Evolutionary conservation across 2,797 vertebrate genomes (phyloP), one percentile per base, ranked within the genome.

Genomic region (Mus spretus): DNA sequence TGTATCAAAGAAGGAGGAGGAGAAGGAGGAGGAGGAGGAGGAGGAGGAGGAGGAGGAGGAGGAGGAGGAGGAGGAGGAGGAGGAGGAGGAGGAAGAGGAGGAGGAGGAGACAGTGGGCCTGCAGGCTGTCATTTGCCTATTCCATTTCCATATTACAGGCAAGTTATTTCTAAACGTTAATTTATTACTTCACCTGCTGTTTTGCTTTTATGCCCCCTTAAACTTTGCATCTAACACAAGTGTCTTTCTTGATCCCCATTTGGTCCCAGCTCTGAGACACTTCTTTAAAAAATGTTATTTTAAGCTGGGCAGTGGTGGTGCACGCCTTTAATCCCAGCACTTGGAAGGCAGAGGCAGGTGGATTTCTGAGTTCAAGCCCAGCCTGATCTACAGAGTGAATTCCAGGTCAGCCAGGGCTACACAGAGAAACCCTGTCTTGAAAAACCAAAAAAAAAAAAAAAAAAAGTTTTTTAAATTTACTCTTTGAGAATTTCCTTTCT

Each of bases 151-250:
- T 22, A 40, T 40, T 53, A 26, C 20, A 61, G 94, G 53, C 55
- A 88, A 59, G 78, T 63, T 72, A 84, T 79, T 96, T 37, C 53
- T 75, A 28, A 75, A 81, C 53, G 34, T 17, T 53, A 61, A 75
- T 90, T 86, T 95, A 74, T 83, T 67, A 89, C 59, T 94, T 40
- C 78, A 28, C 79, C 85, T 47, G n/a, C 70, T 26, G 7, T 4
- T 72, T 63, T 74, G 15, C 40, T 79, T 93, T 77, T 15, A 83
- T 89, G 11, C 20, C 26, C 55, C 50, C 86, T 89, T 83, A 37
- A 78, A 83, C 91, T 80, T 87, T 6, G 13, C 31, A 79, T 2
- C 17, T 12, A n/a, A 65, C 53, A 78, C 28, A 50, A 78, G 55
- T 65, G n/a, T 8, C 9, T 86, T 57, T 44, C 22, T 65, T 55